Conservation (phyloP, 2,888 invertebrate genomes). For the Nemoura dubitans region DNA sequence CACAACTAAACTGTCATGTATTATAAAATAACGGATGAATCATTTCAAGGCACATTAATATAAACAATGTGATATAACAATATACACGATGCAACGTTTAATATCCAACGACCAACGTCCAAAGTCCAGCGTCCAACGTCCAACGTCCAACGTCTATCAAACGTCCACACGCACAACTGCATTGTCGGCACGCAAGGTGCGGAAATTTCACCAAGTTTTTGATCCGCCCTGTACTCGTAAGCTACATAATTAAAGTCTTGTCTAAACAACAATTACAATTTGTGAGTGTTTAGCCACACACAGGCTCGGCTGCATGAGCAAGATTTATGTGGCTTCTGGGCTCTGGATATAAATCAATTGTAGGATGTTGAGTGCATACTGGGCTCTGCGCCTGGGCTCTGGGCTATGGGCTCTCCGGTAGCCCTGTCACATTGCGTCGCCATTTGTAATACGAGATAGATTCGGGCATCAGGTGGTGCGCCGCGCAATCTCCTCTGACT, state of each 20-base stretch:
- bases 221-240: slow-evolving; percentile 40
- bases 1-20: neutral
- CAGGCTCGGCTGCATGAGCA: slow-evolving; percentile 35
- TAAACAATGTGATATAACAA: neutral
- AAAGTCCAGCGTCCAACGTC: too few species aligned
- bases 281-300: slow-evolving; percentile 44
- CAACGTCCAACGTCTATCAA: too few species aligned
- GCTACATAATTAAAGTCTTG: slow-evolving; percentile 46
- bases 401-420: neutral
- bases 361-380: slow-evolving; percentile 36
- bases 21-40: too few species aligned
- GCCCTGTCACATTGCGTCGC: slow-evolving; percentile 1
- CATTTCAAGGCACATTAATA: too few species aligned
- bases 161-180: too few species aligned
- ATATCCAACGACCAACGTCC: too few species aligned
- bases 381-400: too few species aligned
- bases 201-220: slow-evolving; percentile 1
- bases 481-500: slow-evolving; percentile 10
- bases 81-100: too few species aligned
- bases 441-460: slow-evolving; percentile 28
- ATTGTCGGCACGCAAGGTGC: neutral
- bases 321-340: slow-evolving; percentile 44
- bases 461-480: neutral
- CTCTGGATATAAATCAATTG: slow-evolving; percentile 47
- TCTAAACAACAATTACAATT: slow-evolving; percentile 45